Base-by-base conservation (phyloP, 2,888 invertebrate genomes). In the Xylota segnis region DNA sequence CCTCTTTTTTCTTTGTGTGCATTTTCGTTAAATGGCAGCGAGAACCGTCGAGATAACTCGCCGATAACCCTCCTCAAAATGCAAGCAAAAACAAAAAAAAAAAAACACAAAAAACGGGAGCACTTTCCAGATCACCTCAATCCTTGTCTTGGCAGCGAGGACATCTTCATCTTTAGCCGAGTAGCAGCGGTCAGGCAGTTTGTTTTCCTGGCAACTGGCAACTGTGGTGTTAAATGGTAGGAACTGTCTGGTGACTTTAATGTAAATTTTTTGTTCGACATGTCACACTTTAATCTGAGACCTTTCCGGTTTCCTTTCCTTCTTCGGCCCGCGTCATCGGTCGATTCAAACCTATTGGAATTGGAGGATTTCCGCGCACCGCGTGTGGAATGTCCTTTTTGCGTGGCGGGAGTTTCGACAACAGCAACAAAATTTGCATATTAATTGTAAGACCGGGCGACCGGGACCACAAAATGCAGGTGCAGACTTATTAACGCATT, bases 251-350 rank as follows among this genome's bases (percentile, higher is more conserved):
- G 59, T 87, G 87, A 87, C 87, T 87, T 83, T 87, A 87, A 87
- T 87, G 87, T 87, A 87, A 74, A 87, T 87, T 87, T 83, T 87
- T 87, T 87, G 87, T 83, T 83, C 76, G 61, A 87, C 87, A 83
- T 82, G 87, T 87, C 87, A 83, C 87, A 87, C 87, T 82, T 87
- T 87, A 87, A 87, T 87, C 87, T 77, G 87, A 75, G 79, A 72
- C 81, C 86, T 86, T 86, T 86, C 86, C 79, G 79, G 84, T 84
- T 84, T 58, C 34, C 50, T 43, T 23, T 27, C 37, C 45, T 9
- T 45, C 0, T 23, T 7, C 18, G 29, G 16, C 16, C 50, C 0
- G 5, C 14, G 7, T 14, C 14, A 6, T 43, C 61, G 23, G 45
- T n/a, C 66, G 37, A 23, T 43, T 37, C 40, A 68, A n/a, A 59